Evolutionary conservation across 2,113 vertebrate species (phyloP).

Genomic region (Chamaetylas fuelleborni): DNA sequence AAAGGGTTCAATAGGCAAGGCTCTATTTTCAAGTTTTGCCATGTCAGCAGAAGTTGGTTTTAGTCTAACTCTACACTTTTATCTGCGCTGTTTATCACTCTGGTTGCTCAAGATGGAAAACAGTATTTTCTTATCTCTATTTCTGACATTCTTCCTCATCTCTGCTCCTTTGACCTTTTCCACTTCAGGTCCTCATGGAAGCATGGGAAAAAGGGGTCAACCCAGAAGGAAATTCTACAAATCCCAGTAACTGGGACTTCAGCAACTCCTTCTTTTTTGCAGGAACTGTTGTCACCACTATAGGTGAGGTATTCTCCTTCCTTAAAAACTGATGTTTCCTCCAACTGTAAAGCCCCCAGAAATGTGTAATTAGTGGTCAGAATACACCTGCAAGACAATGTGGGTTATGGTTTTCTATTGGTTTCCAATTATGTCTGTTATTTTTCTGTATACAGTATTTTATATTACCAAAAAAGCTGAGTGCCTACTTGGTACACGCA

Average conservation of each 20-base stretch:
- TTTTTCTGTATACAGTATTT: background rate
- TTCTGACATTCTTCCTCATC: background rate
- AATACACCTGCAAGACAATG: background rate
- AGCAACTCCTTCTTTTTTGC: slow-evolving; percentile 93
- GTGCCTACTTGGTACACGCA: background rate
- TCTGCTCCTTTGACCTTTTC: slow-evolving; percentile 17
- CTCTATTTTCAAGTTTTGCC: background rate
- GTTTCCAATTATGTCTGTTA: background rate
- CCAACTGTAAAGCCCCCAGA: background rate
- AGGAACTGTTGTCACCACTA: slow-evolving; percentile 89
- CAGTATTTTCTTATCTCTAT: background rate
- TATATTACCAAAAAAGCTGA: background rate
- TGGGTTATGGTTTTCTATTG: background rate
- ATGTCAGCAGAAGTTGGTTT: background rate
- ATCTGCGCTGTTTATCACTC: background rate
- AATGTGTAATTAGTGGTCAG: background rate
- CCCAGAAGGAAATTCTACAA: slow-evolving; percentile 89
- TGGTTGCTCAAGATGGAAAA: background rate
- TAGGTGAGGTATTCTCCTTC: slow-evolving; percentile 75
- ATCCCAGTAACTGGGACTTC: slow-evolving; percentile 95
- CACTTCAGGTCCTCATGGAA: slow-evolving; percentile 84
- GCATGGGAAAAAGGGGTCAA: slow-evolving; percentile 90
- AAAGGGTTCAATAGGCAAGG: background rate
- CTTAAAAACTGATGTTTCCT: background rate
- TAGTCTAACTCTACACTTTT: background rate